These are phyloP conservation scores for Drosophila trapezifrons DNA, from an alignment of 1,140 invertebrate species.

Conservation along the genomic window DNA sequence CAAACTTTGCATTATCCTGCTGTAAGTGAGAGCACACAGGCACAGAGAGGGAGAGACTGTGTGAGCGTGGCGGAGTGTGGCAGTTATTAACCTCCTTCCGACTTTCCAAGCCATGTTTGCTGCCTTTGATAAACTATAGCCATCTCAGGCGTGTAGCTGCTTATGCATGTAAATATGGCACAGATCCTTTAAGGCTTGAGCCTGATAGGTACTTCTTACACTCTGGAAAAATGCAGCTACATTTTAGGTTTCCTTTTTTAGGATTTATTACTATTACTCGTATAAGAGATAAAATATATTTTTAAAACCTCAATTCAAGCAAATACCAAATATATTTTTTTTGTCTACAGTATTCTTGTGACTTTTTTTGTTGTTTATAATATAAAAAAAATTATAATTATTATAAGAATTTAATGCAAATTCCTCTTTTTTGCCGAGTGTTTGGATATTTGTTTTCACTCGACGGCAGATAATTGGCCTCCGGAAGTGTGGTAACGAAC, in stretches of 20 bases:
- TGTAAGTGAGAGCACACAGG: slow-evolving; percentile 26
- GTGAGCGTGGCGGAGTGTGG: slow-evolving; percentile 20
- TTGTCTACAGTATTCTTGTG: not conserved
- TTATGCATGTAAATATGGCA: slow-evolving; percentile 42
- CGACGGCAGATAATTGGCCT: slow-evolving; percentile 33
- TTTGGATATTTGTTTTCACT: slow-evolving; percentile 24
- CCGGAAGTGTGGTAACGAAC: slow-evolving; percentile 21
- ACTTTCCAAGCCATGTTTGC: slow-evolving; percentile 27
- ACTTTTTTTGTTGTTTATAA: not conserved
- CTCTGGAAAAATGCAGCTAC: slow-evolving; percentile 26
- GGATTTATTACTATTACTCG: too few relatives aligned
- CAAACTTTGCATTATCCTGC: slow-evolving; percentile 50
- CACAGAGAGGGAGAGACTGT: not conserved
- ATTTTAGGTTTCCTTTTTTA: not conserved
- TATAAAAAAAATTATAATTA: not conserved
- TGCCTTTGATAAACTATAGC: slow-evolving; percentile 44
- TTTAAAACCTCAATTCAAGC: not conserved
- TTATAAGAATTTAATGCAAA: not conserved
- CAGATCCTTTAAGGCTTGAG: slow-evolving; percentile 17
- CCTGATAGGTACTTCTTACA: not conserved
- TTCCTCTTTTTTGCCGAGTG: not conserved
- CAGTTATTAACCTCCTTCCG: slow-evolving; percentile 66
- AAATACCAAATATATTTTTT: not conserved
- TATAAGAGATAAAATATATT: not conserved
- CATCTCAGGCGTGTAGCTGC: slow-evolving; percentile 43